phyloP scores from a whole-genome alignment of 2,113 vertebrate species.

The Varanus komodoensis region DNA sequence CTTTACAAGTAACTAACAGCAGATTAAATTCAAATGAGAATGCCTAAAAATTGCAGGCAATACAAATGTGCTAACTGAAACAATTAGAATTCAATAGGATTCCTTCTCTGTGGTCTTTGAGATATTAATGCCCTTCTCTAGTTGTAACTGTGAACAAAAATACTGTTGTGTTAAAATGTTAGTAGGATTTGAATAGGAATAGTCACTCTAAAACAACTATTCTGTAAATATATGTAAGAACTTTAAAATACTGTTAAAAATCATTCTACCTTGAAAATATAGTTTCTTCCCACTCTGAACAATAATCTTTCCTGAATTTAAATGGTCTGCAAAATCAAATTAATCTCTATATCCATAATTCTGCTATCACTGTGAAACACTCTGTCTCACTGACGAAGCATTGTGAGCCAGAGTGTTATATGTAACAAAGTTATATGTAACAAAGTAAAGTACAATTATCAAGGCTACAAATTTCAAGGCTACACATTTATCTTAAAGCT shows the following conservation, averaged over 20 bases:
- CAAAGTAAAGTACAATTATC: slow-evolving; percentile 74
- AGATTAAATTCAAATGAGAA: slow-evolving; percentile 55
- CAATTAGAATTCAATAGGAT: slow-evolving; percentile 38
- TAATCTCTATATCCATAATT: slow-evolving; percentile 44
- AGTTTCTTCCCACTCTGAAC: slow-evolving; percentile 19
- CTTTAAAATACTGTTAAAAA: slow-evolving; percentile 1
- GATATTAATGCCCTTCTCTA: slow-evolving; percentile 23
- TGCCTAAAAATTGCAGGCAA: slow-evolving; percentile 54
- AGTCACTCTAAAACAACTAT: slow-evolving; percentile 24
- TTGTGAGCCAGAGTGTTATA: slow-evolving; percentile 55
- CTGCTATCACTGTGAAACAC: slow-evolving; percentile 42
- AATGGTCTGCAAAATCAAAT: slow-evolving; percentile 54
- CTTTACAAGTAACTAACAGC: slow-evolving; percentile 10
- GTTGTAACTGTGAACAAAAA: slow-evolving; percentile 50
- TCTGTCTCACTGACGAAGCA: slow-evolving; percentile 64
- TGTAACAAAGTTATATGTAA: too few species aligned
- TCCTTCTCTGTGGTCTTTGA: slow-evolving; percentile 52
- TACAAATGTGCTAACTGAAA: slow-evolving; percentile 67
- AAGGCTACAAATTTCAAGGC: slow-evolving; percentile 77
- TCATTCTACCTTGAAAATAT: not conserved
- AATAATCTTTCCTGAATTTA: slow-evolving; percentile 31
- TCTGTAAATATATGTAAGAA: not conserved
- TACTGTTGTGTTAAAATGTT: slow-evolving; percentile 21
- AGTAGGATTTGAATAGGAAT: slow-evolving; percentile 41
- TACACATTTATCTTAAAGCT: slow-evolving; percentile 78